phyloP scores from a whole-genome alignment of 2,797 vertebrate genomes.

The Notamacropus eugenii region DNA sequence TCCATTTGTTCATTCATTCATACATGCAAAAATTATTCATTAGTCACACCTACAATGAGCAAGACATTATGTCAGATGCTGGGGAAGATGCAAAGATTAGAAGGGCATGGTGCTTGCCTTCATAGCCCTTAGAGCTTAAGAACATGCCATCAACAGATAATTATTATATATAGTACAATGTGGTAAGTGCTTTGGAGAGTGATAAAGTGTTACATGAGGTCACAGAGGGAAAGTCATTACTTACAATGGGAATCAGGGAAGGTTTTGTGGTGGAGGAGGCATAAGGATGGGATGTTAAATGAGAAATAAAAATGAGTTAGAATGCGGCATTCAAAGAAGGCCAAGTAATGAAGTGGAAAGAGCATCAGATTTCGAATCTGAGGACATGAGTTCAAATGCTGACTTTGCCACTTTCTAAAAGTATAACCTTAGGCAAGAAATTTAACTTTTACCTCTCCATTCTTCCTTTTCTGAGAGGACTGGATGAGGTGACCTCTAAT shows the following conservation, averaged over 20 bases:
- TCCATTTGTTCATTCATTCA: no score
- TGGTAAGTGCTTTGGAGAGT: neutral
- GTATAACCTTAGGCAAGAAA: neutral
- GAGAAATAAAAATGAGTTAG: neutral
- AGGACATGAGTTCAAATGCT: neutral
- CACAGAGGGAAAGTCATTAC: neutral
- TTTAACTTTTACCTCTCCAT: neutral
- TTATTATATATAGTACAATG: neutral
- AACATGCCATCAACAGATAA: neutral
- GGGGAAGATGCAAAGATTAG: neutral
- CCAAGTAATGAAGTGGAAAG: neutral
- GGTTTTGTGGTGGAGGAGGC: neutral
- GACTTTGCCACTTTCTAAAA: neutral
- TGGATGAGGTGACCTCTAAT: neutral
- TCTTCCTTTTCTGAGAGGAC: neutral
- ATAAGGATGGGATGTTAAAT: neutral
- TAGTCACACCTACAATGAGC: neutral
- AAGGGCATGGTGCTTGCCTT: neutral
- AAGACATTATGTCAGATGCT: neutral
- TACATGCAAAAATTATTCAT: neutral
- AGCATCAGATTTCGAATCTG: neutral
- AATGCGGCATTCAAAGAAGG: neutral
- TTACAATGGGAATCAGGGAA: neutral
- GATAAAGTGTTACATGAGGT: neutral
- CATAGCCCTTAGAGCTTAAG: neutral